A percentile compares a stretch with the other conserved stretches of the same genome.
Conservation (phyloP, 2,113 vertebrate genomes). For the Carettochelys insculpta region DNA sequence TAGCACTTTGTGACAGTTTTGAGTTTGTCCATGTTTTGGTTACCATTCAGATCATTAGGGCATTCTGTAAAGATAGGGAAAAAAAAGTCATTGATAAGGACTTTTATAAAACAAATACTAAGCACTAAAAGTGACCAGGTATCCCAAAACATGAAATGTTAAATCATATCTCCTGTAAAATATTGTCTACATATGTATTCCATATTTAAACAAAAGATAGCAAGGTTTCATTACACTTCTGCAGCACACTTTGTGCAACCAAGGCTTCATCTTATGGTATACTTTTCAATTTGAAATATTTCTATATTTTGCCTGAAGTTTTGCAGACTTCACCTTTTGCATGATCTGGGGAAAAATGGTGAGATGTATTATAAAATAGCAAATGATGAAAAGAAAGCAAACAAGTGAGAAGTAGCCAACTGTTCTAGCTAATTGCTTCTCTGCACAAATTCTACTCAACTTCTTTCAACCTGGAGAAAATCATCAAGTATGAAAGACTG, state of each 20-base stretch:
- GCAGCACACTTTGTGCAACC: not conserved
- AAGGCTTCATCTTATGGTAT: not conserved
- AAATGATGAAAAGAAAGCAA: not conserved
- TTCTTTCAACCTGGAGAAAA: not conserved
- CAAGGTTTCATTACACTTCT: not conserved
- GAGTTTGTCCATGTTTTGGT: constrained; percentile 88
- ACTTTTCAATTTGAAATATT: not conserved
- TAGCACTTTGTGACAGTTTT: constrained; percentile 94
- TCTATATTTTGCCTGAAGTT: not conserved
- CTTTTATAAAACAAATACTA: not conserved
- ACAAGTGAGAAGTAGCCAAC: not conserved
- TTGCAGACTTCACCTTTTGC: not conserved
- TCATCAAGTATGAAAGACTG: not conserved
- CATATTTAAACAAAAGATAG: not conserved
- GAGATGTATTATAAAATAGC: not conserved
- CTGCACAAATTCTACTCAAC: not conserved
- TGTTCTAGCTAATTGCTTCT: not conserved
- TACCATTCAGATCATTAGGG: constrained; percentile 83
- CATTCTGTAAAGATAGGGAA: constrained; percentile 67
- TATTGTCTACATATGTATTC: not conserved
- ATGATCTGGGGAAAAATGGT: not conserved
- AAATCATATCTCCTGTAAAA: not conserved
- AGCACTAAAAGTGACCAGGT: not conserved
- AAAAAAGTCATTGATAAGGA: not conserved
- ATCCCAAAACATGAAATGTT: not conserved